Evolutionary conservation across 1,140 invertebrate genomes (phyloP).

Genomic region (Drosophila pallidifrons): DNA sequence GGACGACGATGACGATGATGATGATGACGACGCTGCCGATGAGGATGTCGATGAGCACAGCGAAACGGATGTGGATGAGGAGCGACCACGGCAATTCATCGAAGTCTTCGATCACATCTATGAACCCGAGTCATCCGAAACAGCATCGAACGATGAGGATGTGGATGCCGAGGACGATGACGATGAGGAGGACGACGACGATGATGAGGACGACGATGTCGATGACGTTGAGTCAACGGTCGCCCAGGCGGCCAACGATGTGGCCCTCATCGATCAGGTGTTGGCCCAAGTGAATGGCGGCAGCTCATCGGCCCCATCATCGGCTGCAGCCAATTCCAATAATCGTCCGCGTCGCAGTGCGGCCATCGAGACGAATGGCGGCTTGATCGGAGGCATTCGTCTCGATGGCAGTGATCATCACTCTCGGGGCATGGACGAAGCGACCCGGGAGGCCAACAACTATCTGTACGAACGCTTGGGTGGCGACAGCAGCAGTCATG

Average conservation of each 20-base stretch:
- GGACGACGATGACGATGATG: constrained; percentile 79
- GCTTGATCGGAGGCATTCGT: neutral
- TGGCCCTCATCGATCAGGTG: constrained; percentile 61
- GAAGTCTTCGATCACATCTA: constrained; percentile 85
- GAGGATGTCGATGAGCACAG: constrained; percentile 90
- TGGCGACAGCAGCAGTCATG: constrained; percentile 16
- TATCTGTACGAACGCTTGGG: constrained; percentile 58
- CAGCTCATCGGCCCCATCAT: neutral
- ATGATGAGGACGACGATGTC: constrained; percentile 63
- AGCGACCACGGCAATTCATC: constrained; percentile 79
- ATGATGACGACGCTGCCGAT: constrained; percentile 86
- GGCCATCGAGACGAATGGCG: constrained; percentile 50
- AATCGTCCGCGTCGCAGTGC: constrained; percentile 71
- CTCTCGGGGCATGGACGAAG: constrained; percentile 23
- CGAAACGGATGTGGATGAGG: constrained; percentile 86
- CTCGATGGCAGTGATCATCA: neutral
- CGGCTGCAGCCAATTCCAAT: constrained; percentile 42
- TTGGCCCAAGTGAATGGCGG: constrained; percentile 40
- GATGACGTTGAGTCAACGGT: constrained; percentile 53
- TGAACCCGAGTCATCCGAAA: constrained; percentile 86
- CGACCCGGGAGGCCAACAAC: constrained; percentile 25
- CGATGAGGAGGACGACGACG: constrained; percentile 66
- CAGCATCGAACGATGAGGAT: constrained; percentile 81
- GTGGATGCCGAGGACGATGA: constrained; percentile 78
- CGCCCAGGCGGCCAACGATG: constrained; percentile 40